phyloP scores from a whole-genome alignment of 2,888 invertebrate species.

The Choreutis nemorana region DNA sequence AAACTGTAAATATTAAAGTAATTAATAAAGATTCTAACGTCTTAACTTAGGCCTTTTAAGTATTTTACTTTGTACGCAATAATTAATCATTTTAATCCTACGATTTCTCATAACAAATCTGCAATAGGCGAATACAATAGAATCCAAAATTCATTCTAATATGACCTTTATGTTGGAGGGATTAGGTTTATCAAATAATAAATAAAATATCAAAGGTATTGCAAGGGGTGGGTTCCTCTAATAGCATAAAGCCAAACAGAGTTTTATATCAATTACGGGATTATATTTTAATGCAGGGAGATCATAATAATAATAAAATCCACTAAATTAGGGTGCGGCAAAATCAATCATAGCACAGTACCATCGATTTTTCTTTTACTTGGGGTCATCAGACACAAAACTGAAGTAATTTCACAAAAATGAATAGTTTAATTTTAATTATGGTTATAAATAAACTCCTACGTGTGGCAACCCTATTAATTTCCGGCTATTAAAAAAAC shows the following conservation, averaged over 20 bases:
- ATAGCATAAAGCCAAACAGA: constrained; percentile 40
- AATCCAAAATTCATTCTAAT: no score
- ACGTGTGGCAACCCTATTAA: constrained; percentile 28
- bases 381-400: no score
- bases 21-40: constrained; percentile 22
- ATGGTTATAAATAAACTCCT: constrained; percentile 26
- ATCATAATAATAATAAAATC: constrained; percentile 46
- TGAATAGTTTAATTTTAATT: no score
- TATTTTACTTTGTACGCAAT: constrained; percentile 1
- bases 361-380: no score
- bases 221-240: constrained; percentile 24
- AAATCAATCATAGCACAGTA: no score
- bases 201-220: no score
- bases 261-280: constrained; percentile 56
- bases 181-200: no score
- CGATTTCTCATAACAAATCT: constrained; percentile 49
- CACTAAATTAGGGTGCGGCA: no score
- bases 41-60: constrained; percentile 14
- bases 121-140: no score
- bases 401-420: no score
- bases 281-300: constrained; percentile 49
- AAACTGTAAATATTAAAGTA: no score
- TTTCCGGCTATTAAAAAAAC: constrained; percentile 35
- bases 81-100: constrained; percentile 50
- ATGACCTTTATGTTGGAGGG: no score